Conservation (phyloP, 2,797 vertebrate species). For the Fistularia tabacaria region DNA sequence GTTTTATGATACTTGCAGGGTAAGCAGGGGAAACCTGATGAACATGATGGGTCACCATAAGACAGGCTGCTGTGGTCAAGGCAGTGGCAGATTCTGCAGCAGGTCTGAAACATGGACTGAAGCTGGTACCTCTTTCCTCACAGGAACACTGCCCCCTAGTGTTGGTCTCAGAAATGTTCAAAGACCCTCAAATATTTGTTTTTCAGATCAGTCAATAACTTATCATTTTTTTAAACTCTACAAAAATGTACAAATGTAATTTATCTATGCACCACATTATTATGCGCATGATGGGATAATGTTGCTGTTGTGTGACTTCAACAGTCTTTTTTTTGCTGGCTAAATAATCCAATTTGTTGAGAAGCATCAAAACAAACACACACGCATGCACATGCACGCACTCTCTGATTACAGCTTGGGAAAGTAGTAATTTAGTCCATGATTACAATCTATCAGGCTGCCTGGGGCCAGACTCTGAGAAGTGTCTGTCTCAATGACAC, state of each 20-base stretch:
- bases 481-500: slow-evolving; percentile 75
- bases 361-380: slow-evolving; percentile 16
- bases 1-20: too few relatives aligned
- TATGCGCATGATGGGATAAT: too few relatives aligned
- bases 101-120: slow-evolving; percentile 1
- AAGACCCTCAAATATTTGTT: not conserved
- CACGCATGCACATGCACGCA: slow-evolving; percentile 25
- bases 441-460: slow-evolving; percentile 78
- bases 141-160: slow-evolving; percentile 66
- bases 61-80: too few relatives aligned
- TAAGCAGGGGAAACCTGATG: too few relatives aligned
- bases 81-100: not conserved
- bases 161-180: slow-evolving; percentile 3
- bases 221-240: not conserved
- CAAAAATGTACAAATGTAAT: too few relatives aligned
- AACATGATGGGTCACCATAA: too few relatives aligned
- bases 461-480: slow-evolving; percentile 76
- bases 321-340: too few relatives aligned
- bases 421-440: slow-evolving; percentile 77
- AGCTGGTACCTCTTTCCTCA: slow-evolving; percentile 5
- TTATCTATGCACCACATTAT: too few relatives aligned
- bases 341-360: not conserved
- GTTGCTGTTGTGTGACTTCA: too few relatives aligned
- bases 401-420: slow-evolving; percentile 69
- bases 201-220: not conserved